Percentiles rank a stretch among this genome's conserved stretches.
Conservation (phyloP, 2,113 vertebrate species). For the Melierax canorus region DNA sequence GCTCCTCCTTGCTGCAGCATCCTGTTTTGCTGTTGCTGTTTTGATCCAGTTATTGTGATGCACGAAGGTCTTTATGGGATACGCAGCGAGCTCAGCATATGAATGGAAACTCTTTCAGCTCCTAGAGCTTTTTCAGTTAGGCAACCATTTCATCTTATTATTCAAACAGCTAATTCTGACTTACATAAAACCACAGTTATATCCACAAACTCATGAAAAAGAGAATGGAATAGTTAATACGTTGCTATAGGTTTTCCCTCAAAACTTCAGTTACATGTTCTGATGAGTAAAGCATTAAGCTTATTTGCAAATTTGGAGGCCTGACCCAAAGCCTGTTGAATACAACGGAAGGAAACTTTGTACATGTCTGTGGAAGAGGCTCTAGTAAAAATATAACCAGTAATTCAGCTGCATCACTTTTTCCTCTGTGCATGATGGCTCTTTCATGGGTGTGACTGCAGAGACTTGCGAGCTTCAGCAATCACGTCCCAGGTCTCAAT, state of each 20-base stretch:
- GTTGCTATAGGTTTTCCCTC: too few species aligned
- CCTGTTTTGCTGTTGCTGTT: not conserved
- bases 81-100: accelerated
- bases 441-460: not conserved
- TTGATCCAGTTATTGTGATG: not conserved
- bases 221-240: not conserved
- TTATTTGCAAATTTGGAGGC: not conserved
- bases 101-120: not conserved
- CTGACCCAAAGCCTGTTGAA: not conserved
- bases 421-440: not conserved
- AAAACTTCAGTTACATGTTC: not conserved
- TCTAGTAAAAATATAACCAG: not conserved
- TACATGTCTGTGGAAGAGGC: not conserved
- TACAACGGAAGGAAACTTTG: not conserved
- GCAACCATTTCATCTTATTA: accelerated
- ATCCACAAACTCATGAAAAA: not conserved
- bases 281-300: not conserved
- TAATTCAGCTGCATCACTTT: not conserved
- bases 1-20: not conserved
- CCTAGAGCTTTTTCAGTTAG: not conserved
- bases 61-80: not conserved
- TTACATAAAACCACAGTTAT: too few species aligned
- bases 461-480: not conserved
- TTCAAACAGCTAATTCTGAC: not conserved
- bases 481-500: not conserved